A percentile compares a stretch with the other conserved stretches of the same genome.
Evolutionary conservation across 92 coral and sea anemone species (phyloP).

Genomic region (Umimayanthus chanpuru): DNA sequence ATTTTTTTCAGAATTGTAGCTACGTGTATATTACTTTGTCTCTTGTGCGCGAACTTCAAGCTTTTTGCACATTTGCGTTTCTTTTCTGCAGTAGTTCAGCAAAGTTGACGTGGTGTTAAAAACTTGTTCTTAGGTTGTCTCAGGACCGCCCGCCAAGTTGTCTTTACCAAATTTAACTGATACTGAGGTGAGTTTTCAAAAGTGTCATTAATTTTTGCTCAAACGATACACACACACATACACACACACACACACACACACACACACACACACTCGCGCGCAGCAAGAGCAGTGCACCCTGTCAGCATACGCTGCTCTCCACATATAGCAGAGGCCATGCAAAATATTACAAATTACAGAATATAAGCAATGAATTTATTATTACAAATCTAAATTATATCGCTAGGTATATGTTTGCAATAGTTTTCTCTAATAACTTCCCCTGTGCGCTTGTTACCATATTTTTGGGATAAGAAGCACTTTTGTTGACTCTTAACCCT

Average conservation of each 20-base stretch:
- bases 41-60: background rate
- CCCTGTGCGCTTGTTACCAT: background rate
- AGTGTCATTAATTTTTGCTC: background rate
- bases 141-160: slow-evolving; percentile 91
- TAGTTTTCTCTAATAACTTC: too few relatives aligned
- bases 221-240: background rate
- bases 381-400: too few relatives aligned
- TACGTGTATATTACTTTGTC: too few relatives aligned
- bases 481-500: too few relatives aligned
- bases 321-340: too few relatives aligned
- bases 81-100: background rate
- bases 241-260: too few relatives aligned
- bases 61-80: too few relatives aligned
- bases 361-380: too few relatives aligned
- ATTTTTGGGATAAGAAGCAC: background rate
- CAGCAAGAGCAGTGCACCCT: too few relatives aligned
- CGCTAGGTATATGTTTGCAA: background rate
- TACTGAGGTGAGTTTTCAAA: slow-evolving; percentile 62
- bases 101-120: background rate
- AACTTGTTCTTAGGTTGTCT: slow-evolving; percentile 56
- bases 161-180: slow-evolving; percentile 62
- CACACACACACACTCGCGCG: too few relatives aligned
- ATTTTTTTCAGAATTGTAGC: background rate
- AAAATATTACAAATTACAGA: too few relatives aligned
- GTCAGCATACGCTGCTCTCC: too few relatives aligned